Conservation (phyloP, 2,888 invertebrate genomes). For the Lasioglossum oenotherae region DNA sequence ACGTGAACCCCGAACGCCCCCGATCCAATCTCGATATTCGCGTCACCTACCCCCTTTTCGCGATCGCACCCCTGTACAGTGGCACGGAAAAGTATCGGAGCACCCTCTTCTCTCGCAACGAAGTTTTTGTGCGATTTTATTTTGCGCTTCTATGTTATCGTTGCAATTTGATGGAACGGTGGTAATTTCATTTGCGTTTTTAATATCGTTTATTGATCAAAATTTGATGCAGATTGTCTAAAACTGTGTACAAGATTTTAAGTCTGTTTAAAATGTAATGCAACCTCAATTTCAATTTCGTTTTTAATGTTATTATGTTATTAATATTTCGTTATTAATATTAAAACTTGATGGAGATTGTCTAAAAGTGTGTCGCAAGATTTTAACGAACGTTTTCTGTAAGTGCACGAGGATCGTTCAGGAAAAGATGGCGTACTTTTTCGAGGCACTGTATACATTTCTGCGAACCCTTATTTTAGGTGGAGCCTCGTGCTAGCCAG, state of each 20-base stretch:
- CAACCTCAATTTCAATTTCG: neutral
- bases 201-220: too few species aligned
- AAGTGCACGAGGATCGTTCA: neutral
- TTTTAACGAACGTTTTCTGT: too few species aligned
- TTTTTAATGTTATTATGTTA: too few species aligned
- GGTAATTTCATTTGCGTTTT: too few species aligned
- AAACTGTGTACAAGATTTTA: too few species aligned
- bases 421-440: neutral
- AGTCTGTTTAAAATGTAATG: too few species aligned
- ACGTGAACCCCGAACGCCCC: slow-evolving; percentile 28
- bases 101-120: neutral
- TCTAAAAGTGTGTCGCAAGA: too few species aligned
- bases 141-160: neutral
- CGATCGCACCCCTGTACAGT: slow-evolving; percentile 17
- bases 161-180: neutral
- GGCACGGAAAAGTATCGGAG: neutral
- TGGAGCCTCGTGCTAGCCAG: neutral
- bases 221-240: too few species aligned
- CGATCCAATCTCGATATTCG: slow-evolving; percentile 73
- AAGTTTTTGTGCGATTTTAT: neutral
- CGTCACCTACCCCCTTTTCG: slow-evolving; percentile 28
- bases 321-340: too few species aligned
- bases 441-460: neutral
- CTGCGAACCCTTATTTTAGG: slow-evolving; percentile 5
- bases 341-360: too few species aligned